Percentiles rank a stretch among this genome's conserved stretches.
These are phyloP conservation scores for Mesocentrotus franciscanus DNA, from an alignment of 53 echinoderm and acorn worm genomes.

Conservation along the genomic window DNA sequence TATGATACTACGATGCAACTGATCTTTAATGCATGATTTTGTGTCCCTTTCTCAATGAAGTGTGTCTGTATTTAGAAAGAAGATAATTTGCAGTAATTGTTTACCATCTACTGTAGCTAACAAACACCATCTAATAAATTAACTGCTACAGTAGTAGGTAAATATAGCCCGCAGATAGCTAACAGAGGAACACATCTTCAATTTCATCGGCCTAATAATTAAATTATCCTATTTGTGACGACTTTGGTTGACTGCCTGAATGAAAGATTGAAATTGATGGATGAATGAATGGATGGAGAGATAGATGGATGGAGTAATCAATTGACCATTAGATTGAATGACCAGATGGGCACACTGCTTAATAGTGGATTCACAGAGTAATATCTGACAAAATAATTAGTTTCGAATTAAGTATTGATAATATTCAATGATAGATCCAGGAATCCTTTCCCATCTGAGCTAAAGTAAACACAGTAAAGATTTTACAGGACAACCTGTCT, in stretches of 20 bases:
- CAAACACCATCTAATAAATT: background rate
- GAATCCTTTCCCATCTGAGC: too few species aligned
- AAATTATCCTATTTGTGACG: background rate
- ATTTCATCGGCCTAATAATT: background rate
- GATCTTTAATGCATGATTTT: background rate
- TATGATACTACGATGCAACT: background rate
- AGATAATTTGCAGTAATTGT: conserved; percentile 24
- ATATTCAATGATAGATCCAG: too few species aligned
- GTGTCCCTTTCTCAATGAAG: background rate
- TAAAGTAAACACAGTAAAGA: too few species aligned
- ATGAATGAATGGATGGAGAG: background rate
- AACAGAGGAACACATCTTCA: background rate
- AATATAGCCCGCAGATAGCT: background rate
- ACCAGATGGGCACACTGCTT: background rate
- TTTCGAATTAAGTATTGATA: too few species aligned
- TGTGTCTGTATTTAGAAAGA: background rate
- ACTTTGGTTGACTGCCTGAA: background rate
- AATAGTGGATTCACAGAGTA: too few species aligned
- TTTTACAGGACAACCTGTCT: too few species aligned
- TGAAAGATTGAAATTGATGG: background rate
- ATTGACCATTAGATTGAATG: background rate
- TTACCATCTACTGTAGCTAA: conserved; percentile 4
- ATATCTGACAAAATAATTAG: too few species aligned
- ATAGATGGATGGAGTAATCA: background rate
- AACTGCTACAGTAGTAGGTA: background rate